These are phyloP conservation scores for Trachelus iudaicus DNA, from an alignment of 2,888 invertebrate species.

Conservation along the genomic window DNA sequence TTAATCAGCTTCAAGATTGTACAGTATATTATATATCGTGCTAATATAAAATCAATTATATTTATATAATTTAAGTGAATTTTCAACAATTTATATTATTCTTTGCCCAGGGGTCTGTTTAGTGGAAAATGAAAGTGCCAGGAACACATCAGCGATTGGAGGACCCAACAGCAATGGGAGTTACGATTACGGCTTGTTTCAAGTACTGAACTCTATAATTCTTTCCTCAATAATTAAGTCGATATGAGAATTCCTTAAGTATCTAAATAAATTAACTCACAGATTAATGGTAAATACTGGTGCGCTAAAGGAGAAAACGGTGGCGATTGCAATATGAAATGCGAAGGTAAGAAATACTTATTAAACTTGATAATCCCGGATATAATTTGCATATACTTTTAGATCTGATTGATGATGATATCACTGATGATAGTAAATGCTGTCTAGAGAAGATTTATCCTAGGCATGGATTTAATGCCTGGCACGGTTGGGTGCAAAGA, in stretches of 20 bases:
- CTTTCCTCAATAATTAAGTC: background rate
- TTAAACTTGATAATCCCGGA: background rate
- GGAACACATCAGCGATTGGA: slow-evolving; percentile 67
- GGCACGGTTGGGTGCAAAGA: background rate
- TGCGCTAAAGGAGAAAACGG: background rate
- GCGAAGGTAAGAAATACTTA: background rate
- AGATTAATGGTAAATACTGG: background rate
- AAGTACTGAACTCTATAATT: slow-evolving; percentile 49
- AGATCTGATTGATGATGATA: background rate
- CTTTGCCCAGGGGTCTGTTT: slow-evolving; percentile 67
- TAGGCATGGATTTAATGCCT: background rate
- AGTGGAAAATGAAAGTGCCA: slow-evolving; percentile 67
- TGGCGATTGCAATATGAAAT: background rate
- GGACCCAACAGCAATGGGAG: slow-evolving; percentile 67
- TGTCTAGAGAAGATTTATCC: background rate
- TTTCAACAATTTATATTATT: background rate
- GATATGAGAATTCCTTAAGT: background rate
- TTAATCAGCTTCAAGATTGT: background rate
- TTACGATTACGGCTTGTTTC: slow-evolving; percentile 68
- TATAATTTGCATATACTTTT: background rate
- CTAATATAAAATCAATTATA: background rate
- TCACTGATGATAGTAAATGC: background rate
- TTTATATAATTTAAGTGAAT: background rate
- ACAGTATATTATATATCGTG: background rate
- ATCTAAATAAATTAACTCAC: background rate